A percentile compares a stretch with the other conserved stretches of the same genome.
phyloP scores from a whole-genome alignment of 2,797 vertebrate species.

The Garrulus glandarius region DNA sequence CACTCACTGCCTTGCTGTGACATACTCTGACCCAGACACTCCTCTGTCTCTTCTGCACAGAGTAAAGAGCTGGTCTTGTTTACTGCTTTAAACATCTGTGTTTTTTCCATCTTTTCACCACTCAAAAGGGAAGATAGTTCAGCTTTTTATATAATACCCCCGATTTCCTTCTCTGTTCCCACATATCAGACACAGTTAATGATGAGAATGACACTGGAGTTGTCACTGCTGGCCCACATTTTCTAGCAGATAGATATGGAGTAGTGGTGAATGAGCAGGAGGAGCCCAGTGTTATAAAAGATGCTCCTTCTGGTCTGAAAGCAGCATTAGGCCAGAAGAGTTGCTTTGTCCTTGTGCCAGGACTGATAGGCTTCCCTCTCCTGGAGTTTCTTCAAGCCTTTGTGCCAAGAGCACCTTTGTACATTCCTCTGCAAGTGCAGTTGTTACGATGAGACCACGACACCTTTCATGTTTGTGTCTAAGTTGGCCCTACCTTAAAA shows the following conservation, averaged over 20 bases:
- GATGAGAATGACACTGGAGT: background rate
- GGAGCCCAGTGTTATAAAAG: background rate
- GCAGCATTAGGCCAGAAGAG: background rate
- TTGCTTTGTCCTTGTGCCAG: background rate
- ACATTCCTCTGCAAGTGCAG: background rate
- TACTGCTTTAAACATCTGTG: background rate
- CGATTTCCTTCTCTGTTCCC: background rate
- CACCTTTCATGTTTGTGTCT: background rate
- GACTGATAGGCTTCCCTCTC: background rate
- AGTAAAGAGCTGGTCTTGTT: background rate
- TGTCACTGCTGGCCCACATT: background rate
- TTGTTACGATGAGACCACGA: background rate
- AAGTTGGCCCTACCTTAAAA: slow-evolving; percentile 14
- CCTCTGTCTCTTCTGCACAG: background rate
- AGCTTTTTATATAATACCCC: background rate
- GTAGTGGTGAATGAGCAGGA: background rate
- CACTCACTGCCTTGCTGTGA: background rate
- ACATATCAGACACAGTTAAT: fast-evolving
- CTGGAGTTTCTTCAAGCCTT: background rate
- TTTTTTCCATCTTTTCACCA: background rate
- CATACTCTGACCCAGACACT: background rate
- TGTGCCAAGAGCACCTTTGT: background rate
- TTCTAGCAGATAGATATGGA: background rate
- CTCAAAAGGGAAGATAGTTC: background rate
- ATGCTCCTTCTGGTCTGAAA: background rate